Percentiles rank a stretch among this genome's conserved stretches.
These are phyloP conservation scores for Mongoloraphidia duomilia DNA, from an alignment of 2,888 invertebrate genomes.

Conservation along the genomic window DNA sequence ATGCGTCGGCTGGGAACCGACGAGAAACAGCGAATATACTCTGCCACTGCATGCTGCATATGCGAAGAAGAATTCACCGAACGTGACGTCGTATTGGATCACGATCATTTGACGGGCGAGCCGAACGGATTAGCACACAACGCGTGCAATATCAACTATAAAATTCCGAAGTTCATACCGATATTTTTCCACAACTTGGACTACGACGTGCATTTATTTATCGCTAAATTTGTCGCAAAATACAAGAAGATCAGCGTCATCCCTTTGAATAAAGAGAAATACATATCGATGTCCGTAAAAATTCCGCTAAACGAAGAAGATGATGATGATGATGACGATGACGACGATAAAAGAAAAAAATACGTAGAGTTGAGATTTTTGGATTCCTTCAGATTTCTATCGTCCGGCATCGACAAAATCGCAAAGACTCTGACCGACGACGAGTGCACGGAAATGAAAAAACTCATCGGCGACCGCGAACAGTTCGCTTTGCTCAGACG, in stretches of 20 bases:
- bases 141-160: conserved; percentile 15
- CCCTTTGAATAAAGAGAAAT: conserved; percentile 17
- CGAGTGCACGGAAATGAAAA: conserved; percentile 5
- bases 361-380: conserved; percentile 10
- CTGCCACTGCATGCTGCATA: conserved; percentile 1
- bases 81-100: conserved; percentile 7
- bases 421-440: conserved; percentile 5
- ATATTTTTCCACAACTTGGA: conserved; percentile 15
- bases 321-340: too few relatives aligned
- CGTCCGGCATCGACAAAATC: conserved; percentile 12
- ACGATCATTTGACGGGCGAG: conserved; percentile 11
- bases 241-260: conserved; percentile 9
- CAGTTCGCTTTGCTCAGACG: conserved; percentile 9
- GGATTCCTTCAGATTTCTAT: conserved; percentile 15
- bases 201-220: conserved; percentile 10
- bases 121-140: conserved; percentile 10
- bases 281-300: conserved; percentile 11
- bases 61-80: background rate
- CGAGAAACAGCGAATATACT: background rate
- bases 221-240: conserved; percentile 11
- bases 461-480: background rate
- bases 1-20: background rate
- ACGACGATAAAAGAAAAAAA: conserved; percentile 4
- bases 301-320: too few relatives aligned
- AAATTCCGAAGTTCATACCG: conserved; percentile 12